Base-by-base conservation (phyloP, 2,113 vertebrate species). In the Stegastes partitus region DNA sequence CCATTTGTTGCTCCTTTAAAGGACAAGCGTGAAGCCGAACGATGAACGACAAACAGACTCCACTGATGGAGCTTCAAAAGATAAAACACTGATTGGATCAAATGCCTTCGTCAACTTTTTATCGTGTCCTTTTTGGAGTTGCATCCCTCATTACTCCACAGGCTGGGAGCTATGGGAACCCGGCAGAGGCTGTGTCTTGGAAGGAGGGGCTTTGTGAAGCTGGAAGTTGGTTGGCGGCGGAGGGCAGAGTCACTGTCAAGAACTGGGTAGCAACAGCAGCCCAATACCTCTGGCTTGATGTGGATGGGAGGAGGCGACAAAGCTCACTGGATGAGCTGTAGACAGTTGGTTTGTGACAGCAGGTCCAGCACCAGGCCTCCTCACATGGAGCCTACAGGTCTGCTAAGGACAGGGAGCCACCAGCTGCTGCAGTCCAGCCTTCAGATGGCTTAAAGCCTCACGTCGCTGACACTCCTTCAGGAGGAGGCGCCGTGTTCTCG, bases 231-330 rank as follows among this genome's bases (percentile, higher is more conserved):
- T 91, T 94, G 92, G 89, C 77, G 85, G 89, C 73, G 77, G 86
- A 89, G 88, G 81, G 90, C 84, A 89, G 91, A 86, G 88, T 90
- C 82, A 89, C 85, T 82, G 90, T 89, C 89, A 93, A 87, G 91
- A 92, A 85, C 93, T 89, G 94, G 93, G 88, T 94, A 95, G 94
- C 94, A 95, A 94, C 94, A 95, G 94, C 89, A 89, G 86, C 83
- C 79, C 87, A 83, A 71, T 84, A 86, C 85, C 80, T 82, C 84
- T 86, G 76, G 83, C 83, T 81, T 55, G 67, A 61, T 88, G 85
- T 82, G 45, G 57, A 86, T 88, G 90, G 93, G 92, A 93, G 92
- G 91, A 87, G 92, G 89, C 83, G 82, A 91, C 91, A 84, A 75
- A 82, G 83, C 87, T 83, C 63, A 83, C 39, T 81, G 79, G 74